phyloP scores from a whole-genome alignment of 53 echinoderm and acorn worm genomes.

The Patiria pectinifera region DNA sequence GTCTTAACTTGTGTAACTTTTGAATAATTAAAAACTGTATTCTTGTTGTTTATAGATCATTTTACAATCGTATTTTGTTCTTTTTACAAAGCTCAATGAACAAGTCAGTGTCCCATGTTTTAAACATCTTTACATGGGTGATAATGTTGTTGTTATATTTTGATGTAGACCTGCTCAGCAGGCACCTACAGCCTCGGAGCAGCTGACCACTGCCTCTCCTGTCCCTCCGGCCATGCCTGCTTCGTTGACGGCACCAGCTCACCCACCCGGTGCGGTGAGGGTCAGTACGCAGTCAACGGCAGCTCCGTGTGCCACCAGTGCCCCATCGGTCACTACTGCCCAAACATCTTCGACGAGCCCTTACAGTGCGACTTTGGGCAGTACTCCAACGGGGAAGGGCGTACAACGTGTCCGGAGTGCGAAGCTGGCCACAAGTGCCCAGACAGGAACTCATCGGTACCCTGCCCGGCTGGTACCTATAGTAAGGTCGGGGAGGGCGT shows the following conservation, averaged over 20 bases:
- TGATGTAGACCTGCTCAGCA: slow-evolving; percentile 66
- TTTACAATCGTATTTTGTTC: too few species aligned
- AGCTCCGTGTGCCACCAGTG: slow-evolving; percentile 79
- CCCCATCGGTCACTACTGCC: slow-evolving; percentile 87
- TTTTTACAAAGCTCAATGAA: too few species aligned
- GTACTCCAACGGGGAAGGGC: slow-evolving; percentile 85
- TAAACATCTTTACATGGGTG: too few species aligned
- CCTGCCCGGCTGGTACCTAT: slow-evolving; percentile 83
- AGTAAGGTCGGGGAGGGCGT: slow-evolving; percentile 82
- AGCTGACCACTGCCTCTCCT: slow-evolving; percentile 82
- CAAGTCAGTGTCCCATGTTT: too few species aligned
- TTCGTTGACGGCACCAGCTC: slow-evolving; percentile 69
- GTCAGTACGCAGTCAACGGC: slow-evolving; percentile 90
- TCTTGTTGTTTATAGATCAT: too few species aligned
- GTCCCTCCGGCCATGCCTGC: slow-evolving; percentile 86
- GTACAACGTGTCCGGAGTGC: slow-evolving; percentile 79
- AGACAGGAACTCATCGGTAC: slow-evolving; percentile 72
- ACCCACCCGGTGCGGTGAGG: slow-evolving; percentile 75
- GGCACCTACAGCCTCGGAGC: slow-evolving; percentile 89
- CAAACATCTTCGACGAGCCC: slow-evolving; percentile 85
- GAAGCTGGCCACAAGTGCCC: slow-evolving; percentile 85
- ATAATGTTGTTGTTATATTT: not conserved
- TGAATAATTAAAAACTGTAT: too few species aligned
- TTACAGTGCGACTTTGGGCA: slow-evolving; percentile 82
- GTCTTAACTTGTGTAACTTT: too few species aligned